Evolutionary conservation across 2,888 invertebrate species (phyloP).

Genomic region (Rotaria socialis): DNA sequence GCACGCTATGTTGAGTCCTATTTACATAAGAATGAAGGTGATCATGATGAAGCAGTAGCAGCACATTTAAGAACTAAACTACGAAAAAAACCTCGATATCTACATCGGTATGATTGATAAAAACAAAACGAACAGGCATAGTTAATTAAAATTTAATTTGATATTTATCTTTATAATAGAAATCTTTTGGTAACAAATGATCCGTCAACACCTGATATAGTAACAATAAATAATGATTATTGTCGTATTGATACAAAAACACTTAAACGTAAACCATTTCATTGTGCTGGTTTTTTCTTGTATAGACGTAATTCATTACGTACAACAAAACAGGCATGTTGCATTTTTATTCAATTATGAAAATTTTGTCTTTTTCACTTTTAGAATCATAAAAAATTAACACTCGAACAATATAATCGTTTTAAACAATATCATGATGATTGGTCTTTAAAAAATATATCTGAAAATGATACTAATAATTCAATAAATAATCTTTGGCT

Average conservation of each 20-base stretch:
- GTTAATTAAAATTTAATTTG: neutral
- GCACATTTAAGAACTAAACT: neutral
- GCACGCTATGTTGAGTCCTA: neutral
- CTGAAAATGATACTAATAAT: neutral
- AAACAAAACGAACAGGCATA: too few relatives aligned
- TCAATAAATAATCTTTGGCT: neutral
- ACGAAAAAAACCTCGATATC: constrained; percentile 20
- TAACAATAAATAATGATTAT: constrained; percentile 30
- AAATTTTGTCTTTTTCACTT: neutral
- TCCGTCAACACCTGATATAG: neutral
- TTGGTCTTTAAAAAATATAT: neutral
- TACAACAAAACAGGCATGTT: neutral
- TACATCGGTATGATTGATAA: neutral
- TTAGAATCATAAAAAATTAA: constrained; percentile 12
- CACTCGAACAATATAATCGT: neutral
- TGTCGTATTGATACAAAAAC: neutral
- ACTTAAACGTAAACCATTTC: neutral
- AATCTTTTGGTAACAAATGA: neutral
- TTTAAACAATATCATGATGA: neutral
- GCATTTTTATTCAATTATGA: neutral
- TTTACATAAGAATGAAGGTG: neutral
- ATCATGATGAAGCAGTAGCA: neutral
- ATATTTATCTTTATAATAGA: neutral
- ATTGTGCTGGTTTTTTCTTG: neutral
- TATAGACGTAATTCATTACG: constrained; percentile 2